Evolutionary conservation across 1,140 invertebrate genomes (phyloP).

Genomic region (Bombus waltoni): DNA sequence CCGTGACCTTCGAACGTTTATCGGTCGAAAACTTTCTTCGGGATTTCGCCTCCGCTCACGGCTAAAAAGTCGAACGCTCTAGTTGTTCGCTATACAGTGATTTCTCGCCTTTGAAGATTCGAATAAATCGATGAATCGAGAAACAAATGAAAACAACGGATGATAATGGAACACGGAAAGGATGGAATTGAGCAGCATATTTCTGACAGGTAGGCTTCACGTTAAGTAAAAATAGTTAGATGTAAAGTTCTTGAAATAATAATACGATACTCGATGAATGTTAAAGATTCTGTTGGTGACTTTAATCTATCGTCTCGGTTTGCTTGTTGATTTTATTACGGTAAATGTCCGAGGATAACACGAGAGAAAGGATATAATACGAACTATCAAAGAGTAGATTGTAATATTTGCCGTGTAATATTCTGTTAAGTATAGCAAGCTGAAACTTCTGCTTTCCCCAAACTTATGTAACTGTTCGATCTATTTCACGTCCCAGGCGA

Average conservation of each 20-base stretch:
- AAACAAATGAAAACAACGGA: not conserved
- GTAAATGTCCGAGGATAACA: too few species aligned
- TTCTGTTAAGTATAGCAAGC: not conserved
- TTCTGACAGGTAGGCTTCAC: slow-evolving; percentile 12
- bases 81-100: too few species aligned
- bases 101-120: not conserved
- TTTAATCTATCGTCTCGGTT: not conserved
- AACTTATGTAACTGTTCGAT: not conserved
- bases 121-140: not conserved
- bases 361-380: too few species aligned
- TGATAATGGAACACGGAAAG: not conserved
- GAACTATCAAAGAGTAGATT: not conserved
- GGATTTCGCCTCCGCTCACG: not conserved
- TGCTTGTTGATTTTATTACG: not conserved
- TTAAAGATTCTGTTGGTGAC: not conserved
- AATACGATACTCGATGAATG: not conserved
- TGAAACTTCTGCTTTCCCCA: not conserved
- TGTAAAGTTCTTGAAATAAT: not conserved
- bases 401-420: not conserved
- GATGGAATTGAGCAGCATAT: slow-evolving; percentile 8
- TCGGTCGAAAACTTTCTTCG: slow-evolving; percentile 1
- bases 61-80: not conserved
- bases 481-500: not conserved
- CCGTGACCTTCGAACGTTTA: slow-evolving; percentile 49
- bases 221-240: not conserved